Evolutionary conservation across 2,113 vertebrate species (phyloP).

Genomic region (Tamias sibiricus): DNA sequence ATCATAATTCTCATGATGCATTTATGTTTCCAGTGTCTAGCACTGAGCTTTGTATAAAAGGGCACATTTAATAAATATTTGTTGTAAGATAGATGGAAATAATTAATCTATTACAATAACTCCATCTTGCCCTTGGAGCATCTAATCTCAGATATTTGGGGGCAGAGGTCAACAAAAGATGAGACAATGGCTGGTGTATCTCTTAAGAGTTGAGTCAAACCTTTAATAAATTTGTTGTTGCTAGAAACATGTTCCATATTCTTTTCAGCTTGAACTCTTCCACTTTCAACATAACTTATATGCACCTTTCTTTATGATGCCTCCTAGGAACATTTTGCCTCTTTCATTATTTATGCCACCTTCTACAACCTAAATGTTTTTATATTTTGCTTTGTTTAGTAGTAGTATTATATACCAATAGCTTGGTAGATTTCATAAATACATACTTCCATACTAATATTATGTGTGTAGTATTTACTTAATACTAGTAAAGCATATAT

Average conservation of each 20-base stretch:
- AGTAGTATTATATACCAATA: neutral
- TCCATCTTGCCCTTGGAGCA: neutral
- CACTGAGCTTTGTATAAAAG: neutral
- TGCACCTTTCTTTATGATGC: neutral
- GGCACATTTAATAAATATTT: conserved; percentile 33
- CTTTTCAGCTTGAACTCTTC: conserved; percentile 20
- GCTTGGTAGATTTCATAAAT: neutral
- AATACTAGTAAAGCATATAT: neutral
- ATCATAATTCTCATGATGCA: neutral
- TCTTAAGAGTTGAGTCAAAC: conserved; percentile 55
- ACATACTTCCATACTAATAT: neutral
- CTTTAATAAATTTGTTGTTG: conserved; percentile 27
- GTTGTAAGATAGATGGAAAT: conserved; percentile 21
- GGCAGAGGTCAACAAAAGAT: neutral
- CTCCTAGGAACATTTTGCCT: neutral
- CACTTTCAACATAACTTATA: conserved; percentile 22
- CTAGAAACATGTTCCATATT: conserved; percentile 25
- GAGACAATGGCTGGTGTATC: conserved; percentile 20
- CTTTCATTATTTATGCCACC: neutral
- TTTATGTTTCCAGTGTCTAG: neutral
- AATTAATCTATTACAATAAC: neutral
- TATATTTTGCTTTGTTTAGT: neutral
- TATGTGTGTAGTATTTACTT: neutral
- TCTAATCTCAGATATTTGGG: conserved; percentile 7
- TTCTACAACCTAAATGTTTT: neutral